Base-by-base conservation (phyloP, 2,113 vertebrate genomes). In the Ivindomyrus marchei region DNA sequence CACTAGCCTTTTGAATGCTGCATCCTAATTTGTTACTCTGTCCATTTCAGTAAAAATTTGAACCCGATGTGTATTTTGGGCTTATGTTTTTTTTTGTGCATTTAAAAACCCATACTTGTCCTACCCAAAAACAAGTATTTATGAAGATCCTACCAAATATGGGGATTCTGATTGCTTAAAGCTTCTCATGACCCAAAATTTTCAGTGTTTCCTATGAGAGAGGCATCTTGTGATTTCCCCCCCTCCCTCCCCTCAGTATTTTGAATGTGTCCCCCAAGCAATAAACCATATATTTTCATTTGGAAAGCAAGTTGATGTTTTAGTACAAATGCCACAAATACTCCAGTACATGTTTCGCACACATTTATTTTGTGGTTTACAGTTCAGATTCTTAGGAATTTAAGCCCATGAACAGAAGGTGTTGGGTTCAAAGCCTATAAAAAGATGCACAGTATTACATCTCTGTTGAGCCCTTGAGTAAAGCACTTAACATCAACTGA, bases 31-130 rank as follows among this genome's bases (percentile, higher is more conserved):
- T 91, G 89, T 56, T 91, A 90, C 74, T 88, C 39, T 47, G 45
- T 70, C 42, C 45, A 88, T 89, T 87, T 91, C 4, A 92, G 90
- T 91, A 90, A 92, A 92, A 90, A 6, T 11, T 58, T 87, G 21
- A 50, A 36, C 62, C 56, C 2, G 2, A 19, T 50, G 42, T 70
- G 42, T 47, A 15, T 80, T 80, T 7, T 80, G 31, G 17, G 36
- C 36, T 77, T 10, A 31, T 11, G 7, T 46, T 46, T 46, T 6
- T 42, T 70, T 77, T 19, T 39, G 15, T 19, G 74, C 31, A 42
- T 31, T 70, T 42, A 19, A 80, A 77, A 77, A 17, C 6, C 24
- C 27, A 74, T 2, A 39, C 10, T 36, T 74, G 66, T 27, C 27
- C 31, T 74, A 2, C 74, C 36, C 2, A n/a, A 70, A 4, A 4